Evolutionary conservation across 2,797 vertebrate genomes (phyloP).

Genomic region (Buphagus erythrorhynchus): DNA sequence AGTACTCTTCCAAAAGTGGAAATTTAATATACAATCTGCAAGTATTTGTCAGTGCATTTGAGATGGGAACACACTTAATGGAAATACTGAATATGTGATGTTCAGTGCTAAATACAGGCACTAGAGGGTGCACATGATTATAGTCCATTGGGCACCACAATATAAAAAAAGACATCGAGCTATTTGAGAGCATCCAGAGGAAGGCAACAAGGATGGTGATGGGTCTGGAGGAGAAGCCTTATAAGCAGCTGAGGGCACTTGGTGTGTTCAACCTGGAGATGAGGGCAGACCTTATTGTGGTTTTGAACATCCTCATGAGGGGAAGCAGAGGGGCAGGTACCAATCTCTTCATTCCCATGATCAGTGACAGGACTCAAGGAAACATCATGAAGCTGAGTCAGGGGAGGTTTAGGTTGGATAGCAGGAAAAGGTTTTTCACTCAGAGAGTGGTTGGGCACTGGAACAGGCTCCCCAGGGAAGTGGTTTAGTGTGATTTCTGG

Average conservation of each 20-base stretch:
- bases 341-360: neutral
- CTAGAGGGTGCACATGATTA: neutral
- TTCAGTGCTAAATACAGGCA: neutral
- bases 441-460: neutral
- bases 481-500: neutral
- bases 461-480: neutral
- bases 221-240: neutral
- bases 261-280: neutral
- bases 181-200: neutral
- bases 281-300: neutral
- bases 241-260: neutral
- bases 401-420: neutral
- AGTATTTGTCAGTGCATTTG: neutral
- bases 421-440: neutral
- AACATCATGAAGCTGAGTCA: neutral
- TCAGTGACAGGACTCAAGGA: neutral
- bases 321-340: neutral
- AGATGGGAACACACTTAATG: neutral
- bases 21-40: neutral
- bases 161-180: neutral
- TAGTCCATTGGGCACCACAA: neutral
- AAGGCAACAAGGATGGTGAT: neutral
- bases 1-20: neutral
- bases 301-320: accelerated
- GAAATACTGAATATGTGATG: neutral